Percentiles rank a stretch among this genome's conserved stretches.
Conservation (phyloP, 2,888 invertebrate genomes). For the Harmothoe impar region DNA sequence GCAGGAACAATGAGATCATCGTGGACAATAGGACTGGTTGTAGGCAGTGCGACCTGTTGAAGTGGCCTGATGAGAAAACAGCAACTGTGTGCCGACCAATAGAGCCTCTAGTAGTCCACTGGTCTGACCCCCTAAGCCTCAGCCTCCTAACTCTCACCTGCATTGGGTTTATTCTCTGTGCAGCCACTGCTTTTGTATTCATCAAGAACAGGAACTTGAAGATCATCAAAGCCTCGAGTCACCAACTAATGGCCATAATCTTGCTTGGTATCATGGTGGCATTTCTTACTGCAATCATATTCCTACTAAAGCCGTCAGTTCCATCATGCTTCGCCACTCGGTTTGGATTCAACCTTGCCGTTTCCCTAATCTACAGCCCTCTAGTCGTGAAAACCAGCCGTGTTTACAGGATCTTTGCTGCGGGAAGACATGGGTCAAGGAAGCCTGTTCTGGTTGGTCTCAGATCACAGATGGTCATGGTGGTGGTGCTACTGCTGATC, state of each 20-base stretch:
- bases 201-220: conserved; percentile 51
- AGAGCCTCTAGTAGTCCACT: conserved; percentile 58
- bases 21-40: conserved; percentile 67
- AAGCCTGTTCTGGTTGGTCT: conserved; percentile 50
- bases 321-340: conserved; percentile 53
- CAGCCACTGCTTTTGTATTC: conserved; percentile 44
- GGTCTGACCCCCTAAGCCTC: conserved; percentile 47
- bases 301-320: conserved; percentile 59
- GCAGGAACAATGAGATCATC: conserved; percentile 69
- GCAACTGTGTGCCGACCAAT: conserved; percentile 62
- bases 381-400: conserved; percentile 72
- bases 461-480: conserved; percentile 64
- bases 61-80: conserved; percentile 67
- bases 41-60: conserved; percentile 65
- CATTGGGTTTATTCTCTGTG: conserved; percentile 26
- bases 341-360: conserved; percentile 64
- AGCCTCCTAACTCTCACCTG: conserved; percentile 53
- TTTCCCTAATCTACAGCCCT: conserved; percentile 66
- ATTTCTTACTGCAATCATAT: conserved; percentile 42
- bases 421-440: conserved; percentile 67
- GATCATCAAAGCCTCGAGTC: conserved; percentile 69
- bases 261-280: conserved; percentile 64
- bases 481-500: neutral
- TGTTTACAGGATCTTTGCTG: conserved; percentile 74
- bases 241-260: conserved; percentile 66